A percentile compares a stretch with the other conserved stretches of the same genome.
These are phyloP conservation scores for Adelognathus sp. DNA, from an alignment of 2,888 invertebrate genomes.

Conservation along the genomic window DNA sequence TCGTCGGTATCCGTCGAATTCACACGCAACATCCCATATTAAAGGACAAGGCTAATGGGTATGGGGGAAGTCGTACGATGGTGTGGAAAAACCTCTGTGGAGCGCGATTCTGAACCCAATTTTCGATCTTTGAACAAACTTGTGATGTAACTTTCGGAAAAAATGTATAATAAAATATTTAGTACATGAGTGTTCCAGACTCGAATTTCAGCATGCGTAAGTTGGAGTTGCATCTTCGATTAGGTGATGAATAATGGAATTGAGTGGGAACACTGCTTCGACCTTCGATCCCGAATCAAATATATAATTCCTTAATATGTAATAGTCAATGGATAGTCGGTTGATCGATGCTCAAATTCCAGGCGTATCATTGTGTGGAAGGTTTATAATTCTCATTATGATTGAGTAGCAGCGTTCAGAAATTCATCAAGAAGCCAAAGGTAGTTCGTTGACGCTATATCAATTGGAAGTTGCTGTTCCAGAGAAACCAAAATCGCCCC, in stretches of 20 bases:
- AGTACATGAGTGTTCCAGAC: neutral
- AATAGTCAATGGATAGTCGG: too few relatives aligned
- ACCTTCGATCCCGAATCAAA: too few relatives aligned
- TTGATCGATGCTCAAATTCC: too few relatives aligned
- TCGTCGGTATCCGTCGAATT: neutral
- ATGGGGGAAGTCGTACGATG: neutral
- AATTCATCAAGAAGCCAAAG: neutral
- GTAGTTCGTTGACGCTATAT: neutral
- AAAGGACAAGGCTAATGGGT: neutral
- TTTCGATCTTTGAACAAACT: neutral
- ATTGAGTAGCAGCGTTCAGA: too few relatives aligned
- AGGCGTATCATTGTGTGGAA: too few relatives aligned
- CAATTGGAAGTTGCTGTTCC: neutral
- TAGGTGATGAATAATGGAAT: too few relatives aligned
- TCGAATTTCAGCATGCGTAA: too few relatives aligned
- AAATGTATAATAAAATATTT: neutral
- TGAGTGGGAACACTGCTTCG: too few relatives aligned
- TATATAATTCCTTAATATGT: too few relatives aligned
- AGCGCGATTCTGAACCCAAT: neutral
- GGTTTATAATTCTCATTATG: too few relatives aligned
- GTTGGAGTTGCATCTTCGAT: too few relatives aligned
- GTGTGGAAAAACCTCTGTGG: neutral
- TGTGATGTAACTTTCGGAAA: neutral
- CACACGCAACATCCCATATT: neutral
- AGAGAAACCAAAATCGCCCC: constrained; percentile 43